These are phyloP conservation scores for Ochropacha duplaris DNA, from an alignment of 2,888 invertebrate genomes.

Conservation along the genomic window DNA sequence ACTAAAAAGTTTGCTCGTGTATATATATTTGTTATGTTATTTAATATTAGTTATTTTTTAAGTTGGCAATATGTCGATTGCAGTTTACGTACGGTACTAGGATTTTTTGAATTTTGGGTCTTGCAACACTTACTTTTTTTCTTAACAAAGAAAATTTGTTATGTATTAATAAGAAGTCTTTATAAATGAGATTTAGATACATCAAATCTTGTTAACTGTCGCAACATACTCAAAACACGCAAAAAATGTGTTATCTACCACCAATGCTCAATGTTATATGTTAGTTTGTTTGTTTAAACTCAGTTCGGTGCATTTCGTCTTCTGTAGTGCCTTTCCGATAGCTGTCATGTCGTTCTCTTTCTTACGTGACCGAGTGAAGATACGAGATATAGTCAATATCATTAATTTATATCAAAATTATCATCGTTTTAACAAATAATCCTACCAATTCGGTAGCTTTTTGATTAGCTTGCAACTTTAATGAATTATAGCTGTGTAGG, in stretches of 20 bases:
- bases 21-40: constrained; percentile 7
- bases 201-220: constrained; percentile 14
- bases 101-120: background rate
- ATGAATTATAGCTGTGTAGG: constrained; percentile 36
- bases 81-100: background rate
- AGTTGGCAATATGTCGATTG: constrained; percentile 20
- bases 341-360: constrained; percentile 28
- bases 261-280: constrained; percentile 46
- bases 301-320: constrained; percentile 38
- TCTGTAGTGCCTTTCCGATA: constrained; percentile 59
- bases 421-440: constrained; percentile 36
- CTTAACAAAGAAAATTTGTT: background rate
- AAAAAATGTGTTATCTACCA: constrained; percentile 28
- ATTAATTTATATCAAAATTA: constrained; percentile 8
- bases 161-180: background rate
- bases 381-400: background rate
- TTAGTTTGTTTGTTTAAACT: constrained; percentile 21
- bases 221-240: constrained; percentile 27
- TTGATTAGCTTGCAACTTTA: constrained; percentile 34
- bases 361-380: constrained; percentile 27
- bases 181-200: too few species aligned
- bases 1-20: constrained; percentile 12
- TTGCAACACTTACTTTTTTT: background rate
- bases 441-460: constrained; percentile 56
- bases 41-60: constrained; percentile 21